Conservation (phyloP, 2,888 invertebrate genomes). For the Chrysodeixis includens region DNA sequence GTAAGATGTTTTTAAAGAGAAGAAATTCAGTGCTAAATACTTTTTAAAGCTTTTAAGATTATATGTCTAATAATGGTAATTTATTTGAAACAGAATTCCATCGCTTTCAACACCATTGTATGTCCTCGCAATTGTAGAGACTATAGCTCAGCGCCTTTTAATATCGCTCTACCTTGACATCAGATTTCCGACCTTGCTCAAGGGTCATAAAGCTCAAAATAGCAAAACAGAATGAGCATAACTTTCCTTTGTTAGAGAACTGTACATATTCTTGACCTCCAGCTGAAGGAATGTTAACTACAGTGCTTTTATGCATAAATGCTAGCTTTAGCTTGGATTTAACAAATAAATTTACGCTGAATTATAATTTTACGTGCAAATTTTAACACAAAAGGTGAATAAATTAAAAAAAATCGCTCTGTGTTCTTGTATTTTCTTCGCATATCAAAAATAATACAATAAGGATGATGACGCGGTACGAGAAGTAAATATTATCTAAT, state of each 20-base stretch:
- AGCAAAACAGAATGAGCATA: conserved; percentile 31
- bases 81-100: conserved; percentile 28
- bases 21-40: too few species aligned
- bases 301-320: conserved; percentile 53
- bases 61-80: conserved; percentile 8
- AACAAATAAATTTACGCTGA: not conserved
- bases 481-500: too few species aligned
- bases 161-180: conserved; percentile 24
- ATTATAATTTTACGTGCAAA: not conserved
- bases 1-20: too few species aligned
- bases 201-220: conserved; percentile 21
- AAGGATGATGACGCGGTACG: too few species aligned
- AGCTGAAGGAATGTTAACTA: conserved; percentile 46
- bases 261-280: conserved; percentile 55
- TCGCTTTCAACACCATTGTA: conserved; percentile 45
- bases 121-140: conserved; percentile 34
- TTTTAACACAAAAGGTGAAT: not conserved
- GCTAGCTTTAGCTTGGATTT: conserved; percentile 48
- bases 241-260: conserved; percentile 55
- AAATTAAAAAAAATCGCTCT: too few species aligned
- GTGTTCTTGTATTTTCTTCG: not conserved
- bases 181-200: conserved; percentile 24
- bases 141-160: conserved; percentile 43
- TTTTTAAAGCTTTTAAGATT: not conserved
- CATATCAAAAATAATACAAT: not conserved